phyloP scores from a whole-genome alignment of 2,797 vertebrate species.

The Myotis pilosus region DNA sequence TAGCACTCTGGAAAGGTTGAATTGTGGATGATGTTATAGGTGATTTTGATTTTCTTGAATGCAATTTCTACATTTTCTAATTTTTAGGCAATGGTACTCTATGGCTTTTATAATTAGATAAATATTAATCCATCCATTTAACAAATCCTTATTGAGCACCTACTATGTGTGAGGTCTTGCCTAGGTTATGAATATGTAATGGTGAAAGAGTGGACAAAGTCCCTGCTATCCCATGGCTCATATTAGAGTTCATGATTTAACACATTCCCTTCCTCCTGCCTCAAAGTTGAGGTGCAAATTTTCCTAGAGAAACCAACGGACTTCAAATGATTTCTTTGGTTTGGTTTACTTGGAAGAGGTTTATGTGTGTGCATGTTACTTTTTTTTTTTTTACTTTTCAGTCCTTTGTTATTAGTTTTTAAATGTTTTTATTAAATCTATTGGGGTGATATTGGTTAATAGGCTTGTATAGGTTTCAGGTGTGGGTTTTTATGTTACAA shows the following conservation, averaged over 20 bases:
- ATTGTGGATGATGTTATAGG: not conserved
- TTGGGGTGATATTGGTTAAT: too few species aligned
- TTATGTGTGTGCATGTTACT: not conserved
- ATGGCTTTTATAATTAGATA: not conserved
- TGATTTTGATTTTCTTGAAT: not conserved
- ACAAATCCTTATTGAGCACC: not conserved
- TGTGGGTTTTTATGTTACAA: too few species aligned
- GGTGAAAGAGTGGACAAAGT: not conserved
- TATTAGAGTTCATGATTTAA: not conserved
- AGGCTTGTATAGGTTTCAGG: too few species aligned
- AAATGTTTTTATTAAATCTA: too few species aligned
- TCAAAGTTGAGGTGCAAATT: not conserved
- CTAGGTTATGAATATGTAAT: not conserved
- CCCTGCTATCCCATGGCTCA: not conserved
- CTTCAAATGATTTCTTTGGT: not conserved
- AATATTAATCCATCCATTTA: not conserved
- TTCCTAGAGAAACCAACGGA: not conserved
- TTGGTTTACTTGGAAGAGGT: not conserved
- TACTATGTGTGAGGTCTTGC: not conserved
- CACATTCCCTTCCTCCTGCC: not conserved
- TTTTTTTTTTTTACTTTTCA: too few species aligned
- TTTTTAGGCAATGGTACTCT: not conserved
- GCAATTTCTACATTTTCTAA: constrained; percentile 22
- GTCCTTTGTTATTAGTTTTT: too few species aligned
- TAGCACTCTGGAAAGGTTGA: not conserved